phyloP scores from a whole-genome alignment of 2,797 vertebrate genomes.

The Dryobates pubescens region DNA sequence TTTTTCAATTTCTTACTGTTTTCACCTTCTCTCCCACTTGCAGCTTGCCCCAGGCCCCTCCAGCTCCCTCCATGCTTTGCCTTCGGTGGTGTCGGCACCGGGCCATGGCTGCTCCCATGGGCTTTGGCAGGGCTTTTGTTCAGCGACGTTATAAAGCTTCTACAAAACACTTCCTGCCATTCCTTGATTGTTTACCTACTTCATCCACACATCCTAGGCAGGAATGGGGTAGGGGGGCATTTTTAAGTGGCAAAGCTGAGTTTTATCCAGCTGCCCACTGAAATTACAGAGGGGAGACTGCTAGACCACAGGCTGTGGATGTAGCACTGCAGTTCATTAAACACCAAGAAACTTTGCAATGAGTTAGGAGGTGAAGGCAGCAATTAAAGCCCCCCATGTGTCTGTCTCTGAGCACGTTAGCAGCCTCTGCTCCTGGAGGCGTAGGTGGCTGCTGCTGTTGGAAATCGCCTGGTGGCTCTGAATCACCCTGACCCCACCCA shows the following conservation, averaged over 20 bases:
- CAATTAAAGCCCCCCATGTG: background rate
- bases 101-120: rapidly evolving
- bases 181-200: background rate
- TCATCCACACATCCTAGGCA: rapidly evolving
- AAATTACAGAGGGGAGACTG: background rate
- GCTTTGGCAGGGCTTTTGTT: background rate
- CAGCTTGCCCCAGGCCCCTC: background rate
- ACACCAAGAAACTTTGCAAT: background rate
- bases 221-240: background rate
- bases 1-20: background rate
- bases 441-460: background rate
- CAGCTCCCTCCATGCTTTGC: rapidly evolving
- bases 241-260: background rate
- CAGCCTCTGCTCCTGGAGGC: background rate
- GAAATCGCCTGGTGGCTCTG: constrained; percentile 9
- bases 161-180: background rate
- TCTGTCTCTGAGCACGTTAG: background rate
- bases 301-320: background rate
- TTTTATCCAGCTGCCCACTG: background rate
- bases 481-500: constrained; percentile 63
- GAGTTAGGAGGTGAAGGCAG: background rate
- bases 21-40: rapidly evolving
- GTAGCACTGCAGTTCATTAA: background rate
- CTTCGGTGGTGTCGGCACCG: rapidly evolving
- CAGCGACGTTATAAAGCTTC: rapidly evolving